Evolutionary conservation across 1,140 invertebrate genomes (phyloP), one percentile per base, ranked within the genome.

Genomic region (Galleria mellonella): DNA sequence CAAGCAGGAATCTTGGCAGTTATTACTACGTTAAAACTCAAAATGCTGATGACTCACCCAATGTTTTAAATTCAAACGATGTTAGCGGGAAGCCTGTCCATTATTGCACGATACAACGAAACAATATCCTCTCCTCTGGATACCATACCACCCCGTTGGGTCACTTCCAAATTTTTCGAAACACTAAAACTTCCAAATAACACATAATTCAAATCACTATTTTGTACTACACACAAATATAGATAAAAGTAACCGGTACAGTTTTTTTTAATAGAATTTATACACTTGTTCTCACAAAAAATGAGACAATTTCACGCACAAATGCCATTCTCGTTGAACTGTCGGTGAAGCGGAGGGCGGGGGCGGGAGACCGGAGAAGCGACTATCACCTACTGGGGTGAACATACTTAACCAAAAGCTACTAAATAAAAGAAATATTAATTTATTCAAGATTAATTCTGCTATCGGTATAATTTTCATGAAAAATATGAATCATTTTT

Each of bases 51-150:
- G 81, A 84, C 81, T 84, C 81, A 84, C 81, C 77, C 53, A 73
- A 78, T 84, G 62, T 76, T 84, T 84, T 81, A 82, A 84, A 84
- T 84, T 84, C 76, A 76, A 69, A 77, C 58, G 68, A 75, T 63
- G 61, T 74, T 71, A 82, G 74, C 74, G 76, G 76, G 70, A 77
- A 78, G 60, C 64, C 59, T 53, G 65, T 70, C 65, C 77, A 84
- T 84, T 78, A 79, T 73, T 74, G 69, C 67, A 65, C 48, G 39
- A 46, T 54, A 76, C 56, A 59, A 62, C 45, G 58, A 70, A 62
- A 72, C 64, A 67, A 66, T 72, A 70, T 68, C 66, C 48, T 59
- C 47, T 68, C 66, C 46, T 57, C 49, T 55, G 73, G 75, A 76
- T 71, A 78, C 77, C 73, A 81, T 73, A 78, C 77, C 73, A 81